Conservation (phyloP, 2,888 invertebrate species). For the Arenicola marina region DNA sequence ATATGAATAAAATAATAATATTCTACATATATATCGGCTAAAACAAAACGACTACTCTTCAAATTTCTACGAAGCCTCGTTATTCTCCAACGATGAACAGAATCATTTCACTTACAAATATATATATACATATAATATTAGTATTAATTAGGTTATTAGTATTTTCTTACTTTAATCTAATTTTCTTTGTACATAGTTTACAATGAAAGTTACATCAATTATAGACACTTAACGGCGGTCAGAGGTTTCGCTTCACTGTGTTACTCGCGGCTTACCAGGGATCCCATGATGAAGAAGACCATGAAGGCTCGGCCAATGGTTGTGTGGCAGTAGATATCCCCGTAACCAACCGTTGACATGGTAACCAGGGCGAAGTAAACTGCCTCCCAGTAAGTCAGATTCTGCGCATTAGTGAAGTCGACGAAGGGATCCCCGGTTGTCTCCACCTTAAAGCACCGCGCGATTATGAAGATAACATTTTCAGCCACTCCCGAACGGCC, state of each 20-base stretch:
- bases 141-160: too few relatives aligned
- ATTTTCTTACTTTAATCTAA: too few relatives aligned
- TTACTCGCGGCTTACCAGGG: constrained; percentile 99
- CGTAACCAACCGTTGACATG: constrained; percentile 99
- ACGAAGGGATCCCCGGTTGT: constrained; percentile 97
- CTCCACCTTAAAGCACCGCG: constrained; percentile 77
- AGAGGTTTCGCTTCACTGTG: too few relatives aligned
- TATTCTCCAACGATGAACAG: too few relatives aligned
- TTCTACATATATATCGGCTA: too few relatives aligned
- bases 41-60: background rate
- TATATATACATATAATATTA: too few relatives aligned
- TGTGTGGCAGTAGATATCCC: constrained; percentile 98
- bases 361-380: constrained; percentile 99
- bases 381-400: constrained; percentile 97
- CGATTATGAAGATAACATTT: background rate
- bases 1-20: too few relatives aligned
- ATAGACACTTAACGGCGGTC: too few relatives aligned
- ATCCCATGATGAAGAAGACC: constrained; percentile 99
- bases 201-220: too few relatives aligned
- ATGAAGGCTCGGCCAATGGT: constrained; percentile 98
- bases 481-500: background rate
- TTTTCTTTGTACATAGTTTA: too few relatives aligned
- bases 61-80: background rate
- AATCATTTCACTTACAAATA: too few relatives aligned
- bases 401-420: constrained; percentile 93